These are phyloP conservation scores for Drosophila leontia DNA, from an alignment of 1,140 invertebrate genomes.

Conservation along the genomic window DNA sequence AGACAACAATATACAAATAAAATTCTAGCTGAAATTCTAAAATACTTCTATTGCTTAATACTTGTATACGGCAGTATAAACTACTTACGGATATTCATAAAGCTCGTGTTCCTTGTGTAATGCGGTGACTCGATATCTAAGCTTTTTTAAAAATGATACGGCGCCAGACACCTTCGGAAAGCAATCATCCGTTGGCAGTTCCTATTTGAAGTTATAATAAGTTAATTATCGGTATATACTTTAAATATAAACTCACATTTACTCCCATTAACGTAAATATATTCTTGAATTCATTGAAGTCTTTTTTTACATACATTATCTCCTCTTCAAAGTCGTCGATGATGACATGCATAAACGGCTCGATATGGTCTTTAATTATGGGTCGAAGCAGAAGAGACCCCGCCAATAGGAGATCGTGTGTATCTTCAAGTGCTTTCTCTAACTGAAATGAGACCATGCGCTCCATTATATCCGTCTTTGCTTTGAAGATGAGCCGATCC, in stretches of 20 bases:
- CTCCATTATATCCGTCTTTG: slow-evolving; percentile 88
- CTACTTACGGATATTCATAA: slow-evolving; percentile 72
- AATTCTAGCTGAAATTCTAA: too few relatives aligned
- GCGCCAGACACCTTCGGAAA: slow-evolving; percentile 69
- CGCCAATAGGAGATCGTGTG: slow-evolving; percentile 88
- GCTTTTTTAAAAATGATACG: slow-evolving; percentile 54
- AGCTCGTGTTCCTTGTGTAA: slow-evolving; percentile 58
- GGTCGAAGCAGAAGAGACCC: slow-evolving; percentile 89
- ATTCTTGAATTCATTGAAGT: slow-evolving; percentile 66
- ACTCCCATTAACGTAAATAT: slow-evolving; percentile 23
- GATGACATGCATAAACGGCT: slow-evolving; percentile 58
- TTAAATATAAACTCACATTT: slow-evolving; percentile 22
- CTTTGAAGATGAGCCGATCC: slow-evolving; percentile 87
- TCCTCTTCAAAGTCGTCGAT: slow-evolving; percentile 86
- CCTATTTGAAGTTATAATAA: slow-evolving; percentile 12
- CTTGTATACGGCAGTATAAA: neutral
- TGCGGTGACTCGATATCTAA: slow-evolving; percentile 53
- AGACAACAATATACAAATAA: too few relatives aligned
- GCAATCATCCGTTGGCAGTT: slow-evolving; percentile 56
- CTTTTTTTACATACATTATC: slow-evolving; percentile 87
- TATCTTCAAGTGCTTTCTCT: slow-evolving; percentile 90
- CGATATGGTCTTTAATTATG: slow-evolving; percentile 86
- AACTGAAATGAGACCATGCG: slow-evolving; percentile 89
- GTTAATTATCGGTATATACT: neutral
- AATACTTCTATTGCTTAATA: too few relatives aligned